phyloP scores from a whole-genome alignment of 2,797 vertebrate genomes.

The Danio albolineatus region DNA sequence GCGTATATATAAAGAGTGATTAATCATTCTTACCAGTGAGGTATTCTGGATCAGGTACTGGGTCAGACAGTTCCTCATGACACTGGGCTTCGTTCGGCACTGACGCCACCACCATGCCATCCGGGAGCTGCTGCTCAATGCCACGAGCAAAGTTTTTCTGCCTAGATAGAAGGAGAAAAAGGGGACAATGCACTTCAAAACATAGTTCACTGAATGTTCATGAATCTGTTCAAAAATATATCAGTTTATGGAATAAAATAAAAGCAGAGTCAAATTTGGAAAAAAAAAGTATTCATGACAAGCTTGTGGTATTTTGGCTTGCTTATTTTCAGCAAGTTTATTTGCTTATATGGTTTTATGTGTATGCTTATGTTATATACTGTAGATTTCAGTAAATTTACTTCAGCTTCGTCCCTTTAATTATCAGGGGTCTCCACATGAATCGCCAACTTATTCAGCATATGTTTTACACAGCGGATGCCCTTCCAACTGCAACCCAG shows the following conservation, averaged over 20 bases:
- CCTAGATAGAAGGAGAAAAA: constrained; percentile 71
- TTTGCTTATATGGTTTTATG: too few relatives aligned
- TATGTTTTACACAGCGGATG: too few relatives aligned
- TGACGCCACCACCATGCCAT: constrained; percentile 93
- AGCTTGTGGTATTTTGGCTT: too few relatives aligned
- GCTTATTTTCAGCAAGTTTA: too few relatives aligned
- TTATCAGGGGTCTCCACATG: too few relatives aligned
- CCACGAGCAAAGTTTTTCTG: constrained; percentile 97
- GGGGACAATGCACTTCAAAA: constrained; percentile 51
- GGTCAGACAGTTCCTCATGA: constrained; percentile 93
- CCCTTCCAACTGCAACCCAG: too few relatives aligned
- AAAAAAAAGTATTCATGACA: too few relatives aligned
- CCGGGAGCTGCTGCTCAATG: constrained; percentile 95
- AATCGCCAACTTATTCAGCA: too few relatives aligned
- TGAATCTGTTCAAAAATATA: constrained; percentile 7
- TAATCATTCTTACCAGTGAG: constrained; percentile 86
- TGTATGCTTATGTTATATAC: too few relatives aligned
- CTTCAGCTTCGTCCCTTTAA: too few relatives aligned
- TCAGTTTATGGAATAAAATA: background rate
- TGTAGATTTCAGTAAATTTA: too few relatives aligned
- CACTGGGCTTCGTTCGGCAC: constrained; percentile 95
- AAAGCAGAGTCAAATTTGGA: background rate
- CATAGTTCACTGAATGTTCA: background rate
- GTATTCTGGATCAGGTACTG: constrained; percentile 92
- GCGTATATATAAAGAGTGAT: background rate